Evolutionary conservation across 2,888 invertebrate genomes (phyloP).

Genomic region (Cremastinae sp.): DNA sequence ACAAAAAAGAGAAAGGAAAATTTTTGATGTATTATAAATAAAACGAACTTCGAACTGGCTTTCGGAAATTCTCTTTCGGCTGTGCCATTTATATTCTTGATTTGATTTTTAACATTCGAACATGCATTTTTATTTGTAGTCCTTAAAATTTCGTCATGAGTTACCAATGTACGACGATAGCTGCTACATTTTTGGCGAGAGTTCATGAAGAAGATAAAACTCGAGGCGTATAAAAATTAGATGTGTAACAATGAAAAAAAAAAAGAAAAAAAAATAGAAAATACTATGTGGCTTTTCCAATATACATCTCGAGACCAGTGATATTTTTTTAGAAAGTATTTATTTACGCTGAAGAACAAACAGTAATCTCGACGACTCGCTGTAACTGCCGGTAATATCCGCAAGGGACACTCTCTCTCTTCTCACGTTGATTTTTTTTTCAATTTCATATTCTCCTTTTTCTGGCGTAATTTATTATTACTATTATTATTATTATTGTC

Average conservation of each 20-base stretch:
- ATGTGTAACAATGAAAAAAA: conserved; percentile 12
- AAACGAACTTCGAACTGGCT: conserved; percentile 61
- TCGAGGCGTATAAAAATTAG: not conserved
- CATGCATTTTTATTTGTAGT: conserved; percentile 35
- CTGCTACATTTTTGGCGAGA: conserved; percentile 20
- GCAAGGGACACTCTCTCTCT: conserved; percentile 68
- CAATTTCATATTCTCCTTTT: conserved; percentile 57
- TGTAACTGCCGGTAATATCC: conserved; percentile 75
- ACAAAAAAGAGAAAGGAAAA: not conserved
- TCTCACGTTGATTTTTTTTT: conserved; percentile 61
- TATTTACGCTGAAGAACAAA: conserved; percentile 75
- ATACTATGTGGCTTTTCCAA: conserved; percentile 65
- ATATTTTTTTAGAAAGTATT: conserved; percentile 79
- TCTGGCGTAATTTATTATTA: conserved; percentile 46
- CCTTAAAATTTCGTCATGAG: conserved; percentile 20
- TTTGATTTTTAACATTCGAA: conserved; percentile 28
- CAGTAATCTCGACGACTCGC: conserved; percentile 73
- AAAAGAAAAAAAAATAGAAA: conserved; percentile 53
- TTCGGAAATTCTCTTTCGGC: conserved; percentile 66
- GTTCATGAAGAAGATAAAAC: conserved; percentile 25
- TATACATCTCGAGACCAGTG: conserved; percentile 76
- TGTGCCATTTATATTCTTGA: conserved; percentile 60
- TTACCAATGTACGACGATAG: conserved; percentile 12
- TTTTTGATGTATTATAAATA: no score
- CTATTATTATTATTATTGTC: conserved; percentile 33